These are phyloP conservation scores for Prorops nasuta DNA, from an alignment of 1,140 invertebrate species.

Conservation along the genomic window DNA sequence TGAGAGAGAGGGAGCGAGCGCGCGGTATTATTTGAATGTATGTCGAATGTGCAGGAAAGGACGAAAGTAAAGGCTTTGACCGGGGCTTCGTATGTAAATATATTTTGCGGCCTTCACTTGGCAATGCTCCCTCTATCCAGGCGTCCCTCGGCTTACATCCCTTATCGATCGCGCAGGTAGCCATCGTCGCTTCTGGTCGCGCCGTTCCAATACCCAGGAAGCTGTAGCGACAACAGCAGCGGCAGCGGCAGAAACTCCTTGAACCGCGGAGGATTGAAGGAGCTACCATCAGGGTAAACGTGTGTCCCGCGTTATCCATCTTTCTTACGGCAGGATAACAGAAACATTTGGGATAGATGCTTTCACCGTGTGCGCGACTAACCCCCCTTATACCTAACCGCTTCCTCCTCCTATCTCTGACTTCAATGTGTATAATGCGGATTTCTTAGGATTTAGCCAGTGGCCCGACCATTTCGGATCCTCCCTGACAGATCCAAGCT, in stretches of 20 bases:
- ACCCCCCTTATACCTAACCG: not conserved
- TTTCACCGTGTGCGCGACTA: not conserved
- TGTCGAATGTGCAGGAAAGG: conserved; percentile 16
- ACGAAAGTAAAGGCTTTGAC: conserved; percentile 51
- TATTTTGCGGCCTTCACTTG: conserved; percentile 34
- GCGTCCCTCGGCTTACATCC: conserved; percentile 14
- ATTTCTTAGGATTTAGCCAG: not conserved
- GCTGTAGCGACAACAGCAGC: conserved; percentile 2
- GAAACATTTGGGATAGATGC: not conserved
- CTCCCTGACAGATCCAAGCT: too few relatives aligned
- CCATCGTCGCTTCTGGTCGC: too few relatives aligned
- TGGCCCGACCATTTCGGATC: too few relatives aligned
- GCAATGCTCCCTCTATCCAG: conserved; percentile 19
- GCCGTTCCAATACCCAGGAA: conserved; percentile 13
- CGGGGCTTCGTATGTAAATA: conserved; percentile 45
- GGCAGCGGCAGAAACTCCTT: too few relatives aligned
- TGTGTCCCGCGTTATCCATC: conserved; percentile 5
- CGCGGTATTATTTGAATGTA: conserved; percentile 12
- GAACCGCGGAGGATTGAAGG: conserved; percentile 18
- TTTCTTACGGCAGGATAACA: conserved; percentile 16
- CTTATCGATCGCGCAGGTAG: conserved; percentile 26
- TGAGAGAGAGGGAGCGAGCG: too few relatives aligned
- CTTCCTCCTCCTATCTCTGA: not conserved
- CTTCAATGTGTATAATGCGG: not conserved
- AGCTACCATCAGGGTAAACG: not conserved